Evolutionary conservation across 2,113 vertebrate genomes (phyloP), one percentile per base, ranked within the genome.

Genomic region (Dryoscopus gambensis): DNA sequence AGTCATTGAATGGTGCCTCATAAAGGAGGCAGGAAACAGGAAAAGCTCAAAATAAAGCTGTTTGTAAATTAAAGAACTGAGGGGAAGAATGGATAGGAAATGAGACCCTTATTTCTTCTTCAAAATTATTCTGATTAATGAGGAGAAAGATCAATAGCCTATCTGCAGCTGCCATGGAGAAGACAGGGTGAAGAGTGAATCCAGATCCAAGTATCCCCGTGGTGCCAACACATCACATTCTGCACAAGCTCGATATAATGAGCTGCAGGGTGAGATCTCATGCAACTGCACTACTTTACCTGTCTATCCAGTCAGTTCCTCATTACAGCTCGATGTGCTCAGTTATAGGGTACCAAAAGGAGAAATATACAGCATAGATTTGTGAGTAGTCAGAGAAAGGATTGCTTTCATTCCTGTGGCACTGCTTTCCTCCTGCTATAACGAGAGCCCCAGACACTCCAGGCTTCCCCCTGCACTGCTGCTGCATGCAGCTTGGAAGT

Each of bases 1-100:
- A 97, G 94, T 81, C 91, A 44, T 44, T 93, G 91, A 95, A 95
- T 70, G 56, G 95, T 92, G 89, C 86, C 89, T 95, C 89, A 93
- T 88, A 95, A 96, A 97, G 77, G 70, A 93, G 91, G 93, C 95
- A 96, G 91, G 94, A 97, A 96, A 94, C 93, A 96, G 87, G 95
- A 96, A 96, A 96, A 93, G 95, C 92, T 94, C 84, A 87, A 94
- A 96, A 96, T 95, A 95, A 97, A 95, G 84, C 93, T 85, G 74
- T 96, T 94, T 59, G 69, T 86, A 67, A 83, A 89, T 97, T 94
- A 95, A 95, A 94, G 88, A 94, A 93, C 67, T 88, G 80, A 96
- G 68, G 59, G 79, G 44, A 93, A 96, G 94, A 95, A 95, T 80
- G 63, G 85, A 57, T 95, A 95, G 96, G 95, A 97, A 97, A 93